Evolutionary conservation across 2,888 invertebrate species (phyloP).

Genomic region (Tenthredo scrophulariae): DNA sequence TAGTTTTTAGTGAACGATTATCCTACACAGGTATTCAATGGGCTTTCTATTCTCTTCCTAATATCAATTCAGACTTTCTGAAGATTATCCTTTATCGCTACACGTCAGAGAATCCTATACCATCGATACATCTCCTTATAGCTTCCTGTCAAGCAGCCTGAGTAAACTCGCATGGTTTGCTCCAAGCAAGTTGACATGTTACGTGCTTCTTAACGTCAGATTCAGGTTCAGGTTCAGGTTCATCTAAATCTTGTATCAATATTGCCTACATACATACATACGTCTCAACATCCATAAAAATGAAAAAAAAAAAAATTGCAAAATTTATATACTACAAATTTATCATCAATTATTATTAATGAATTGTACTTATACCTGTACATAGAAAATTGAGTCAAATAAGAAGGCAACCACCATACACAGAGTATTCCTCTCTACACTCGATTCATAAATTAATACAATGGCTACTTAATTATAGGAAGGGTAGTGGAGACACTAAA

Average conservation of each 20-base stretch:
- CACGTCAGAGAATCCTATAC: neutral
- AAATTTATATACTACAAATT: neutral
- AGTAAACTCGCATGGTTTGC: conserved; percentile 7
- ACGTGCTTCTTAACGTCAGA: neutral
- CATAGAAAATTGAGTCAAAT: neutral
- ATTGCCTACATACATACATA: neutral
- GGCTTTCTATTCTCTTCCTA: neutral
- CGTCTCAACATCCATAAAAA: neutral
- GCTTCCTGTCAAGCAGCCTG: conserved; percentile 25
- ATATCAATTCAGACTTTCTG: neutral
- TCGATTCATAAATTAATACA: conserved; percentile 45
- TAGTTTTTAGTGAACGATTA: too few species aligned
- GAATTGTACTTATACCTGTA: neutral
- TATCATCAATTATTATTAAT: conserved; percentile 1
- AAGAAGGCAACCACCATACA: neutral
- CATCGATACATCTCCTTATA: conserved; percentile 13
- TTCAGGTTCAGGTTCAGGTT: neutral
- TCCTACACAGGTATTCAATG: neutral
- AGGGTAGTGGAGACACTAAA: conserved; percentile 45
- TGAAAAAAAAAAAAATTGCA: neutral
- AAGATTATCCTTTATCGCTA: neutral
- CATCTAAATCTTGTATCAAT: neutral
- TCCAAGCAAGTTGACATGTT: neutral
- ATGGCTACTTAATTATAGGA: conserved; percentile 50
- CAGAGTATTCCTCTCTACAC: neutral